Evolutionary conservation across 2,888 invertebrate genomes (phyloP), one percentile per base, ranked within the genome.

Genomic region (Clitarchus hookeri): DNA sequence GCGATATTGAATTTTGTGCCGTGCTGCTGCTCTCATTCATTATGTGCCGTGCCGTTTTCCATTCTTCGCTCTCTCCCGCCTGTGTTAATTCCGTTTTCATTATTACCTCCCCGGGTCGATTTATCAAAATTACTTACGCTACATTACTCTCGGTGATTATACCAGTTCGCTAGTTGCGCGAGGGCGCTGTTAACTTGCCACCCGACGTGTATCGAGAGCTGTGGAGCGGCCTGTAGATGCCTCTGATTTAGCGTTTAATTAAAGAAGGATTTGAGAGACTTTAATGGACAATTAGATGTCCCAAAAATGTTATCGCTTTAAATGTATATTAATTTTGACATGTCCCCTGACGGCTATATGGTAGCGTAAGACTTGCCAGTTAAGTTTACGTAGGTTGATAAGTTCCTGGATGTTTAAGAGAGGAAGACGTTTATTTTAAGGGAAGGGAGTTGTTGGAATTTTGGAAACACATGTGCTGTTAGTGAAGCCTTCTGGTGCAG

Each of bases 151-250:
- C n/a, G 65, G n/a, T 65, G 65, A 65, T 65, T n/a, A 65, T 65
- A n/a, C n/a, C 65, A 65, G 65, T 65, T 65, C 65, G 65, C 65
- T 65, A n/a, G 65, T 65, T n/a, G n/a, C 65, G 65, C 48, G 48
- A 48, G 48, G 48, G 48, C 48, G 48, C 48, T 11, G 48, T 48
- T 48, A 16, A 16, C 12, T 48, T 16, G 48, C 48, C 48, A 48
- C 8, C 16, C 48, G 48, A 16, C 16, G 48, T 48, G 48, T 48
- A 48, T 48, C 48, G 48, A 8, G 48, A 13, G 48, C 16, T 48
- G 12, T 48, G 16, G 48, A 11, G 12, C 48, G 12, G 8, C 6
- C 48, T n/a, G n/a, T 48, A 12, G 48, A 48, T 48, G 48, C 16
- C 48, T 1, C 48, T 48, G 12, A 48, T 48, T 48, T 13, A 48